Conservation (phyloP, 2,888 invertebrate genomes). For the Nebria brevicollis region DNA sequence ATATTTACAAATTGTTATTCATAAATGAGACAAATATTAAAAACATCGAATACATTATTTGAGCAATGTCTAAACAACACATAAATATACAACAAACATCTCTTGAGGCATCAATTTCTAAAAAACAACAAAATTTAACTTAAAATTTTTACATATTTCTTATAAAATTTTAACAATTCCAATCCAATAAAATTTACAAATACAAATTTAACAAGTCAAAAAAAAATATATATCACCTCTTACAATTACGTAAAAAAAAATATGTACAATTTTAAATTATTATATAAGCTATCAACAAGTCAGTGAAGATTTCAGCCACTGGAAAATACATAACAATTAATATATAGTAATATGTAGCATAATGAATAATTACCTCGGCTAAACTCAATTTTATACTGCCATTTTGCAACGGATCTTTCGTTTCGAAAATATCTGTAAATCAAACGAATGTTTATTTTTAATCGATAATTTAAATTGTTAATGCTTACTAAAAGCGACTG, state of each 20-base stretch:
- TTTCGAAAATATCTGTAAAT: constrained; percentile 75
- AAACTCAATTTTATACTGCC: constrained; percentile 84
- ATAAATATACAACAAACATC: neutral
- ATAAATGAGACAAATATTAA: constrained; percentile 2
- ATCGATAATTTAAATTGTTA: neutral
- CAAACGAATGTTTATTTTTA: constrained; percentile 47
- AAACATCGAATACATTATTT: constrained; percentile 3
- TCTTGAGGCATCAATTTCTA: neutral
- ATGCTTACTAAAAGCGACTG: constrained; percentile 85
- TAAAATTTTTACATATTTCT: neutral
- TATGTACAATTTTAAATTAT: constrained; percentile 12
- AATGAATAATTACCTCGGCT: constrained; percentile 72
- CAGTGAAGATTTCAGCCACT: constrained; percentile 81
- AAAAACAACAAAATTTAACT: neutral
- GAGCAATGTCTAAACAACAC: neutral
- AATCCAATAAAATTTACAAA: constrained; percentile 4
- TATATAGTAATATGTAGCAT: neutral
- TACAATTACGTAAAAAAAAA: constrained; percentile 8
- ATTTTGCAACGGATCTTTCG: constrained; percentile 82
- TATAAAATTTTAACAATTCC: neutral
- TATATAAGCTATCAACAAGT: constrained; percentile 67
- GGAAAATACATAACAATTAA: constrained; percentile 62
- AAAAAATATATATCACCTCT: neutral
- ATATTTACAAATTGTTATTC: constrained; percentile 5
- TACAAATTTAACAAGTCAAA: neutral